Evolutionary conservation across 2,113 vertebrate species (phyloP), one percentile per base, ranked within the genome.

Genomic region (Hymenochirus boettgeri): DNA sequence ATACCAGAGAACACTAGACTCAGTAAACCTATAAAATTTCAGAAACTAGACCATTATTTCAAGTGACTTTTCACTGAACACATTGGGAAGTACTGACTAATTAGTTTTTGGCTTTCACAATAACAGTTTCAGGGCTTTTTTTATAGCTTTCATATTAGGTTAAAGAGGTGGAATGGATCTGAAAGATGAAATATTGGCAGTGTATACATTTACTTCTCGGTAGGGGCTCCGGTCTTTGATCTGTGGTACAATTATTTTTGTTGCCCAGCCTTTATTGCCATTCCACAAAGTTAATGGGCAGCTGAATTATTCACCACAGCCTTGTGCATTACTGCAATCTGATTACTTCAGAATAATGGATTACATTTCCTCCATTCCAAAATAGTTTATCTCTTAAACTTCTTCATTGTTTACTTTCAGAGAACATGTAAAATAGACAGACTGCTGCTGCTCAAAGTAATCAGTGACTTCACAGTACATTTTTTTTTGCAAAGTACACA

Each of bases 11-110:
- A 90, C 80, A 82, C 85, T 90, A 90, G 89, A 92, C 90, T 87
- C 82, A 81, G 82, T 90, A 95, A 97, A 91, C 86, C 90, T 93
- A 94, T 96, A 96, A 97, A 93, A 85, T 84, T 80, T 81, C 82
- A 90, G 89, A 83, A 80, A 86, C 89, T 77, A 84, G 89, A 86
- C 91, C 91, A 93, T 97, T 93, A 93, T 91, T 87, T 86, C 77
- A 86, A 85, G 86, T 87, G 84, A 89, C 84, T 87, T 85, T 90
- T 92, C 90, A 83, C 86, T 86, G 92, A 92, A 93, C 90, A 89
- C 87, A 85, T 91, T 87, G 91, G 87, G 90, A 94, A 93, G 89
- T 89, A 92, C 83, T 80, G 86, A 80, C 91, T 96, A 94, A 95
- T 96, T 95, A 89, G 88, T 89, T 95, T 93, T 94, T 83, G 83